Evolutionary conservation across 2,888 invertebrate genomes (phyloP).

Genomic region (Neoascia interrupta): DNA sequence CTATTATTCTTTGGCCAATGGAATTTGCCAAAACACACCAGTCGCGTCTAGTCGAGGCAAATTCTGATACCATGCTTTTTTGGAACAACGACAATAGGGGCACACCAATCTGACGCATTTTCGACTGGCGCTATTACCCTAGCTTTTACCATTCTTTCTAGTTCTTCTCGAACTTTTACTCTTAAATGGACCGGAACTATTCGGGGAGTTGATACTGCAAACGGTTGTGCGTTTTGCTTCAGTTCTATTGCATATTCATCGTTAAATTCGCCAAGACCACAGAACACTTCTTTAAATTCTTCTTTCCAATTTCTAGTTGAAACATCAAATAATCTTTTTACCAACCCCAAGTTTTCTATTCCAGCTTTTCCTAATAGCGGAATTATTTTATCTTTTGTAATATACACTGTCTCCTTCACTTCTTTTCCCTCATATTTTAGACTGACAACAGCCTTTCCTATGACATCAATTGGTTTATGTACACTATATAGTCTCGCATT

Average conservation of each 20-base stretch:
- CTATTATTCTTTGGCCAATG: conserved; percentile 10
- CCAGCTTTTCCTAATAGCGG: conserved; percentile 6
- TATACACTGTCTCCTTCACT: not conserved
- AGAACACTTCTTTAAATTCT: conserved; percentile 5
- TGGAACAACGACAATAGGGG: not conserved
- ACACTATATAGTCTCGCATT: conserved; percentile 11
- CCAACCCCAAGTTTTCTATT: conserved; percentile 17
- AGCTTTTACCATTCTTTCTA: not conserved
- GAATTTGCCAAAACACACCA: conserved; percentile 21
- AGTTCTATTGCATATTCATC: conserved; percentile 15
- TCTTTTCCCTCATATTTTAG: not conserved
- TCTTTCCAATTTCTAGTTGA: conserved; percentile 3
- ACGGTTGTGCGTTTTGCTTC: conserved; percentile 6
- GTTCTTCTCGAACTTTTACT: not conserved
- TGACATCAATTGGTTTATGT: not conserved
- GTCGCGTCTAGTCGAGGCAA: conserved; percentile 25
- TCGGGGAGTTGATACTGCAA: conserved; percentile 19
- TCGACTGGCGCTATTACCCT: conserved; percentile 1
- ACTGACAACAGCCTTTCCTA: not conserved
- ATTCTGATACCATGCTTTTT: conserved; percentile 8
- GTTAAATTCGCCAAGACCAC: conserved; percentile 9
- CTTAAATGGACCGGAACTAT: conserved; percentile 4
- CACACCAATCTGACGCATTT: conserved; percentile 20
- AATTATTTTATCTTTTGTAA: not conserved
- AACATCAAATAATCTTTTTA: conserved; percentile 20